Evolutionary conservation across 2,888 invertebrate species (phyloP).

Genomic region (Hecatera dysodea): DNA sequence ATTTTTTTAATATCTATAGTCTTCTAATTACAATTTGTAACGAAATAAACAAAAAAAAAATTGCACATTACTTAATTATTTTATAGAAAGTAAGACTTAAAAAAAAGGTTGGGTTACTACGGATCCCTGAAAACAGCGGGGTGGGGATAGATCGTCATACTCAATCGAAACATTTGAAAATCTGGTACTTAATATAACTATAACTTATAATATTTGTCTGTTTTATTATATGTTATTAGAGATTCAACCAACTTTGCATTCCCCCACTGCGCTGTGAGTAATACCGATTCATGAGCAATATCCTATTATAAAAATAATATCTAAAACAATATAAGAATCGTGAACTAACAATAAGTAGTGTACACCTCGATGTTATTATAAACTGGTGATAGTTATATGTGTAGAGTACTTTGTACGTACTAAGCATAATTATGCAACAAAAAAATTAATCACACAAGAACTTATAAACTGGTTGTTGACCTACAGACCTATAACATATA

Average conservation of each 20-base stretch:
- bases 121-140: neutral
- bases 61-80: neutral
- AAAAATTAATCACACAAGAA: neutral
- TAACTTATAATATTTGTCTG: neutral
- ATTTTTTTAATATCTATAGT: neutral
- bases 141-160: neutral
- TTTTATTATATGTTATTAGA: neutral
- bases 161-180: constrained; percentile 8
- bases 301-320: neutral
- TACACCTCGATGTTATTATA: neutral
- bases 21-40: neutral
- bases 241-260: neutral
- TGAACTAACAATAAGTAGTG: neutral
- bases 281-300: neutral
- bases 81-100: neutral
- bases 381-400: neutral
- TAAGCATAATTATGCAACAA: neutral
- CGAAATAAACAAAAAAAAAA: constrained; percentile 3
- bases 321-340: constrained; percentile 6
- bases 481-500: neutral
- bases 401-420: neutral
- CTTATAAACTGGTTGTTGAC: constrained; percentile 9
- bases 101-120: neutral
- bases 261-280: neutral
- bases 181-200: neutral